Percentiles rank a stretch among this genome's conserved stretches.
phyloP scores from a whole-genome alignment of 2,888 invertebrate genomes.

The Patella ulyssiponensis region DNA sequence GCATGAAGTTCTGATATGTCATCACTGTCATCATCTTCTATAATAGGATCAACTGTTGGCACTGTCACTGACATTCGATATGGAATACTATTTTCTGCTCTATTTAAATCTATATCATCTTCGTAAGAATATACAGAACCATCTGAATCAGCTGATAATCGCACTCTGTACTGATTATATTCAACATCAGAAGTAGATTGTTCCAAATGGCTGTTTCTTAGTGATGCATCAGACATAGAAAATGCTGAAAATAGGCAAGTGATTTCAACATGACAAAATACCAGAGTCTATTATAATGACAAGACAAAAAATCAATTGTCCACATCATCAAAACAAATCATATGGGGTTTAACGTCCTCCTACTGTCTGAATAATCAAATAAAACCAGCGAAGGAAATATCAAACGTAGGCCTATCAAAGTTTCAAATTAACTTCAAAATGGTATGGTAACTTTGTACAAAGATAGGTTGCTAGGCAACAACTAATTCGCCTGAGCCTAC shows the following conservation, averaged over 20 bases:
- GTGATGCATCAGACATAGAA: not conserved
- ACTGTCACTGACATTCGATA: slow-evolving; percentile 59
- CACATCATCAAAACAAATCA: no score
- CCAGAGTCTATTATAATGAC: no score
- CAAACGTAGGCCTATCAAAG: no score
- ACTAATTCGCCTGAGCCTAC: no score
- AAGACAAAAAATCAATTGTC: no score
- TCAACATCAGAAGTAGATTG: not conserved
- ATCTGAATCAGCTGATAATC: not conserved
- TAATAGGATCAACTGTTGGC: slow-evolving; percentile 46
- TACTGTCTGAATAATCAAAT: no score
- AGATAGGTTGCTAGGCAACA: no score
- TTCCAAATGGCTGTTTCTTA: not conserved
- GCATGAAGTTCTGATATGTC: slow-evolving; percentile 55
- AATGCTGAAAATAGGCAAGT: not conserved
- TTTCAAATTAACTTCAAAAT: no score
- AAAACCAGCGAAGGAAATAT: no score
- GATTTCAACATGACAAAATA: no score
- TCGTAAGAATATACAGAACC: not conserved
- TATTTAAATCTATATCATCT: not conserved
- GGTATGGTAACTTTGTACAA: no score
- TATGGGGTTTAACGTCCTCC: no score
- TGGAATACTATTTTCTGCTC: slow-evolving; percentile 35
- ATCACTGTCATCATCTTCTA: slow-evolving; percentile 51
- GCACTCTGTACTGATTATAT: not conserved